Evolutionary conservation across 2,888 invertebrate species (phyloP).

Genomic region (Acleris emargana): DNA sequence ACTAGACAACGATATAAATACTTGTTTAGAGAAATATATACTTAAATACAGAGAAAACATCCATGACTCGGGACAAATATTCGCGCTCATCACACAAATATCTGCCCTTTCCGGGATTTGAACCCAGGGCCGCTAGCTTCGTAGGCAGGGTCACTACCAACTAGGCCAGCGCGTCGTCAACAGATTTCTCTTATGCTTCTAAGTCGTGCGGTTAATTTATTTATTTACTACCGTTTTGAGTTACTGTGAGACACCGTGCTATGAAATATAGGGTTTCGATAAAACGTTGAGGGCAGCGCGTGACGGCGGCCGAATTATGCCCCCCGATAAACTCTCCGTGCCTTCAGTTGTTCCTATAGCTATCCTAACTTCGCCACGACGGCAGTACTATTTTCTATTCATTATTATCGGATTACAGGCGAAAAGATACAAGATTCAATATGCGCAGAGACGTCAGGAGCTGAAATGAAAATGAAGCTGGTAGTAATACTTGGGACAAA

Average conservation of each 20-base stretch:
- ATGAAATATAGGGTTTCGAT: conserved; percentile 52
- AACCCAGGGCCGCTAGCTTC: too few relatives aligned
- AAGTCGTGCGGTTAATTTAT: not conserved
- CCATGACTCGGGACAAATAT: too few relatives aligned
- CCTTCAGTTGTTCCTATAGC: conserved; percentile 57
- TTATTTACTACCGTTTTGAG: conserved; percentile 1
- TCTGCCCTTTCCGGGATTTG: too few relatives aligned
- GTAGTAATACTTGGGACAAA: too few relatives aligned
- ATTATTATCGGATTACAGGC: conserved; percentile 73
- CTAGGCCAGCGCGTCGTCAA: too few relatives aligned
- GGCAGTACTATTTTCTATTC: conserved; percentile 70
- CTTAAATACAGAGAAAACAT: too few relatives aligned
- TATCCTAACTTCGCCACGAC: conserved; percentile 59
- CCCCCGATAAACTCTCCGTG: conserved; percentile 67
- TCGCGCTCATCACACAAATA: too few relatives aligned
- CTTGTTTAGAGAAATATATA: too few relatives aligned
- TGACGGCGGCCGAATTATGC: conserved; percentile 72
- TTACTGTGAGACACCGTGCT: conserved; percentile 13
- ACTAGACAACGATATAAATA: too few relatives aligned
- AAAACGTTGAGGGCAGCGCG: conserved; percentile 63
- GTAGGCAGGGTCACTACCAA: too few relatives aligned
- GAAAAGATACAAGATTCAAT: conserved; percentile 39
- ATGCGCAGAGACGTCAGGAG: conserved; percentile 1
- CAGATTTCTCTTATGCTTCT: too few relatives aligned
- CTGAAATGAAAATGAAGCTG: too few relatives aligned